phyloP scores from a whole-genome alignment of 37 sponge, comb jelly and placozoan genomes.

The Ianthella basta region DNA sequence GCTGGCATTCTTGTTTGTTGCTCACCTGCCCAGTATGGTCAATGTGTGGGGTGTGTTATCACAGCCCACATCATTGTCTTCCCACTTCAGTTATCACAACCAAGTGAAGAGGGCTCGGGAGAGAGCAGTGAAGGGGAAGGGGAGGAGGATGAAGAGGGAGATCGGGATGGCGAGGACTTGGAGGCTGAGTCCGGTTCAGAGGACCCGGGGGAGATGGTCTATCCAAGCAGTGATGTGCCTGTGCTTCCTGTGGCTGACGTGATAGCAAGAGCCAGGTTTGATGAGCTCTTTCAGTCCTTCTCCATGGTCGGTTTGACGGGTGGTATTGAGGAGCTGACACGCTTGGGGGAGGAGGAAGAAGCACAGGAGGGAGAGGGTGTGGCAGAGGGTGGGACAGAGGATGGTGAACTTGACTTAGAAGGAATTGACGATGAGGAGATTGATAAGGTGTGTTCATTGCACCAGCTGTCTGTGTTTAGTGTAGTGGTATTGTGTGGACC shows the following conservation, averaged over 20 bases:
- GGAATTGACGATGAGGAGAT: slow-evolving; percentile 89
- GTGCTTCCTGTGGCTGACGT: slow-evolving; percentile 67
- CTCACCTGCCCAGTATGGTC: too few species aligned
- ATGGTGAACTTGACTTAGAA: slow-evolving; percentile 39
- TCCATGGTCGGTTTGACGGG: slow-evolving; percentile 43
- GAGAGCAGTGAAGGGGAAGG: slow-evolving; percentile 12
- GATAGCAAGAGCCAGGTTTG: slow-evolving; percentile 74
- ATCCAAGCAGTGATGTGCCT: slow-evolving; percentile 11
- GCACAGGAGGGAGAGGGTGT: background rate
- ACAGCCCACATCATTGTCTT: too few species aligned
- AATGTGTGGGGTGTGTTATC: too few species aligned
- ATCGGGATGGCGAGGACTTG: slow-evolving; percentile 49
- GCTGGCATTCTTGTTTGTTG: too few species aligned
- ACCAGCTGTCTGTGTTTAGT: background rate
- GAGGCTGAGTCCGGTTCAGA: too few species aligned
- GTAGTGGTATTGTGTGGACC: background rate
- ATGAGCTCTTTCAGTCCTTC: slow-evolving; percentile 48
- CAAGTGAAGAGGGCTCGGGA: slow-evolving; percentile 20
- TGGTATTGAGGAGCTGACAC: slow-evolving; percentile 47
- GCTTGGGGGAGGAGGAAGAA: slow-evolving; percentile 47
- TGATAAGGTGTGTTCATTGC: slow-evolving; percentile 48
- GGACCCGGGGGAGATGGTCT: slow-evolving; percentile 14
- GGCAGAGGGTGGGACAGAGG: slow-evolving; percentile 2
- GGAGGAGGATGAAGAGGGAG: slow-evolving; percentile 29
- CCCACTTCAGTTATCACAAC: background rate